These are phyloP conservation scores for Polylopha cassiicola DNA, from an alignment of 2,888 invertebrate species.

Conservation along the genomic window DNA sequence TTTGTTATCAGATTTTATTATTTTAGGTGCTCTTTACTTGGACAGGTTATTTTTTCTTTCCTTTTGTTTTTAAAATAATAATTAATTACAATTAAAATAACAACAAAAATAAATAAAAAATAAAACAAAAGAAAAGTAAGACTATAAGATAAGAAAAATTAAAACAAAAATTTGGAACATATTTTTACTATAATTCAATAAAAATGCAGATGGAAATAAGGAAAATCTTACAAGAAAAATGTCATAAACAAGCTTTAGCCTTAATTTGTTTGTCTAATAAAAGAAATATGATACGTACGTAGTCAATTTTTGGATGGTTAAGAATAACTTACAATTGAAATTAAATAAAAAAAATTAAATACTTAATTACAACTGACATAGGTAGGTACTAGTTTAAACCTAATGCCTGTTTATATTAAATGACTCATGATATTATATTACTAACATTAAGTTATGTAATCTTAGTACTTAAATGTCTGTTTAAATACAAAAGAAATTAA, in stretches of 20 bases:
- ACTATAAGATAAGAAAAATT: constrained; percentile 45
- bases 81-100: no score
- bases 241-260: constrained; percentile 72
- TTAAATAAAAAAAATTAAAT: constrained; percentile 76
- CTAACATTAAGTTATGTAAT: constrained; percentile 69
- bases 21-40: no score
- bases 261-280: constrained; percentile 68
- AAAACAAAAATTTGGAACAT: constrained; percentile 63
- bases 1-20: no score
- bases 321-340: constrained; percentile 71
- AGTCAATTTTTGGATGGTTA: constrained; percentile 60
- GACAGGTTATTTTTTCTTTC: no score
- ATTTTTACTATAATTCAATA: constrained; percentile 78
- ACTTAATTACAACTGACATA: constrained; percentile 75
- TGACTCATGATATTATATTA: constrained; percentile 71
- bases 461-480: constrained; percentile 65
- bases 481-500: constrained; percentile 76
- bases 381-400: constrained; percentile 69
- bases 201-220: constrained; percentile 77
- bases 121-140: constrained; percentile 15
- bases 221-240: constrained; percentile 74
- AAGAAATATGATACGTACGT: constrained; percentile 59
- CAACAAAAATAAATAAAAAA: not conserved
- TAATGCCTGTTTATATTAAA: constrained; percentile 73
- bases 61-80: no score